These are phyloP conservation scores for Microcebus jonahi DNA, from an alignment of 2,113 vertebrate species.

Conservation along the genomic window DNA sequence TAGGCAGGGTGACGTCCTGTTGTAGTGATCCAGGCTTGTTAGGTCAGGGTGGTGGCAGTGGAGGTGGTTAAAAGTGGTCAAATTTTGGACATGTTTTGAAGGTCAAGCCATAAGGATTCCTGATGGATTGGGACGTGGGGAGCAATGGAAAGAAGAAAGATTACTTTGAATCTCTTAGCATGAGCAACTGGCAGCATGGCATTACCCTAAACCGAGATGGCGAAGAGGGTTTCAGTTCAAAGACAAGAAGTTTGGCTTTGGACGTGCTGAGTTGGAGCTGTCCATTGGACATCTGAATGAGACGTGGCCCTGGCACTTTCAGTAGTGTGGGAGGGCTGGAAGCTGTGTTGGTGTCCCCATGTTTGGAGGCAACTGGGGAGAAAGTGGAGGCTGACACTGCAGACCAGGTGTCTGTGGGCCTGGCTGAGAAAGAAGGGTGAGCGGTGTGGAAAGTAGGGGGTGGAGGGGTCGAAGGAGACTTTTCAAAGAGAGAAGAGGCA, in stretches of 20 bases:
- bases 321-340: neutral
- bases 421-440: neutral
- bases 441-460: neutral
- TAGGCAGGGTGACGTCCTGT: neutral
- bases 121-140: neutral
- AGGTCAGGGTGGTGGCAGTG: neutral
- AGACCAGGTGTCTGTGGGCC: rapidly evolving
- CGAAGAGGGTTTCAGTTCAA: neutral
- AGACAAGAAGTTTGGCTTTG: neutral
- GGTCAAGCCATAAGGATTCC: neutral
- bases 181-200: neutral
- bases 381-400: neutral
- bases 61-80: neutral
- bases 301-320: neutral
- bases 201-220: neutral
- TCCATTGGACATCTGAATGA: neutral
- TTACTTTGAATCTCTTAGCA: neutral
- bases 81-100: neutral
- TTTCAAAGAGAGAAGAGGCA: neutral
- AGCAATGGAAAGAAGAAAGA: neutral
- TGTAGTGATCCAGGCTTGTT: neutral
- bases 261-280: neutral
- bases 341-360: neutral
- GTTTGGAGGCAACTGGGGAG: neutral
- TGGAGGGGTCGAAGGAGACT: neutral